Evolutionary conservation across 2,888 invertebrate genomes (phyloP).

Genomic region (Sinodicranocentrus sp.): DNA sequence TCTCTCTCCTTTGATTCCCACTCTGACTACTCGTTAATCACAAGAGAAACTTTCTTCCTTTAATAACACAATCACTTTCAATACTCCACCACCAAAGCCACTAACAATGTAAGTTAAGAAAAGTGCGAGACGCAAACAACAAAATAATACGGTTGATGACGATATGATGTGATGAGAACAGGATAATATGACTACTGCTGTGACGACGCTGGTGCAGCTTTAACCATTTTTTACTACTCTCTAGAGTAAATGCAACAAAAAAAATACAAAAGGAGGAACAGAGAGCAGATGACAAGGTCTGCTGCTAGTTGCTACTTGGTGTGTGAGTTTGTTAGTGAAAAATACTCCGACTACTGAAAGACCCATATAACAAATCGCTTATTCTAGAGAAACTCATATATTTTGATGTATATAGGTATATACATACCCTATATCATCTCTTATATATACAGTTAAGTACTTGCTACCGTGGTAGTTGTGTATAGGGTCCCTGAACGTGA

Average conservation of each 20-base stretch:
- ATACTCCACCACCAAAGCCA: background rate
- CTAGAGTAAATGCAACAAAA: background rate
- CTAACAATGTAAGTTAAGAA: background rate
- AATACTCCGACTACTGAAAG: background rate
- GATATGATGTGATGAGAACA: background rate
- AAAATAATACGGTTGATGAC: background rate
- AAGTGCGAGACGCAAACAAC: background rate
- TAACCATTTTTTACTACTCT: background rate
- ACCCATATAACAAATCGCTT: background rate
- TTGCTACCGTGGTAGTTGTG: background rate
- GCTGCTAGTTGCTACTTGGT: background rate
- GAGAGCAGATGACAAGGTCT: constrained; percentile 24
- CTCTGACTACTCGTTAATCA: no score
- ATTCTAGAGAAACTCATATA: background rate
- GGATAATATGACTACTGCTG: constrained; percentile 1
- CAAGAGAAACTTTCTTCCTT: background rate
- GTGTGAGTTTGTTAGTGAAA: background rate
- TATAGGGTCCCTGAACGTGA: constrained; percentile 22
- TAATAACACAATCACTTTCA: constrained; percentile 12
- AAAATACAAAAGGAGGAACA: background rate
- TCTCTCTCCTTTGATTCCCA: no score
- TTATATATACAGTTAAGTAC: no score
- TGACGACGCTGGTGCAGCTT: constrained; percentile 7
- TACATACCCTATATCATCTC: no score
- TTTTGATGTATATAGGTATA: background rate